phyloP scores from a whole-genome alignment of 2,888 invertebrate species.

The Linnaemya tessellans region DNA sequence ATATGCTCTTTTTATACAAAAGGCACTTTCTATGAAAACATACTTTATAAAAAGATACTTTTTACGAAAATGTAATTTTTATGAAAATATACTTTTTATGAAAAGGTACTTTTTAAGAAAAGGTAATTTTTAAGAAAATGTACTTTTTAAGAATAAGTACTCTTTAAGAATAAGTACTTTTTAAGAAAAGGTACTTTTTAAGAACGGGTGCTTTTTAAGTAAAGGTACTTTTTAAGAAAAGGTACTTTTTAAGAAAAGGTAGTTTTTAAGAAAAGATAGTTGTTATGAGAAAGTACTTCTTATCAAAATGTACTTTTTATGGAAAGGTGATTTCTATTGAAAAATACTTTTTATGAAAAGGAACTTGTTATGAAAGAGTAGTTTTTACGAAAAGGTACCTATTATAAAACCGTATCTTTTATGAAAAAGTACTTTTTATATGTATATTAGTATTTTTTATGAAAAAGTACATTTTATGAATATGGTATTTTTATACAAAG shows the following conservation, averaged over 20 bases:
- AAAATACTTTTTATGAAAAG: too few species aligned
- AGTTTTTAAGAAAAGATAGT: background rate
- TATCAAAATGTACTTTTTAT: background rate
- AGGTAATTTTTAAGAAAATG: background rate
- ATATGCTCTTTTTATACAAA: background rate
- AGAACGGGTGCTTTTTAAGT: background rate
- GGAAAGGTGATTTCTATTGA: too few species aligned
- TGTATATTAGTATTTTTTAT: background rate
- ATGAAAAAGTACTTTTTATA: too few species aligned
- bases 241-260: background rate
- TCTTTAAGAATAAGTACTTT: background rate
- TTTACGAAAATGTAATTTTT: background rate
- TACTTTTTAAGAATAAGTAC: background rate
- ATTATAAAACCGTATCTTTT: too few species aligned
- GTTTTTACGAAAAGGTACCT: too few species aligned
- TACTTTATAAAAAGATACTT: background rate
- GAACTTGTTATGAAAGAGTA: too few species aligned
- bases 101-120: background rate
- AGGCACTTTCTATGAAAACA: background rate
- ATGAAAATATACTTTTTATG: background rate
- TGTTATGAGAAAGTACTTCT: background rate
- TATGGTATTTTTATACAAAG: background rate
- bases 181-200: background rate
- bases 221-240: background rate
- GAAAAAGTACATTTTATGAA: background rate